Base-by-base conservation (phyloP, 2,113 vertebrate genomes). In the Aplodontia rufa region DNA sequence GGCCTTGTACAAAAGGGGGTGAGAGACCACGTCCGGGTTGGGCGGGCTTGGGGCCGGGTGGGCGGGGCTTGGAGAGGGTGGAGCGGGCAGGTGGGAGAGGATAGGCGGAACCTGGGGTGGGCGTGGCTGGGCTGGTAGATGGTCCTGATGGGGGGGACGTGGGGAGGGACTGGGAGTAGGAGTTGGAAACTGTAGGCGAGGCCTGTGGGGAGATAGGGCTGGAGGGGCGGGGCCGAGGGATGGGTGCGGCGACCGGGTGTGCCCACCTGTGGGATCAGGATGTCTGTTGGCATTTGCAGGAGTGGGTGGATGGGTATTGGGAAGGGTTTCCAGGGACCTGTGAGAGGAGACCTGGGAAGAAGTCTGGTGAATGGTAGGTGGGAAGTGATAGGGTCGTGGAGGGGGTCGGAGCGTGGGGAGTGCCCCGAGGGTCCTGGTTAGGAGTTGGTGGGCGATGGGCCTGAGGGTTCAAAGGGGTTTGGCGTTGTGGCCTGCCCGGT, bases 1-100 rank as follows among this genome's bases (percentile, higher is more conserved):
- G 97, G 99, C 98, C 0, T 12, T 98, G 26, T 98, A 99, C 94
- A 98, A 98, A 91, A 98, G 98, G 90, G 99, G 99, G 99, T 99
- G 96, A 99, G 99, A 91, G 95, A 60, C 24, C 84, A 94, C 35
- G 89, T 26, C 19, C 8, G 7, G 45, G 72, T 12, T 66, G 58
- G 84, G 84, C 55, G 79, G 84, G 60, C 82, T 49, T 35, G 51
- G 69, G 12, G 42, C 76, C 16, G 12, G 8, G 1, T 14, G 22
- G 83, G 53, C 7, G 1, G 4, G 2, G 75, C 49, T 1, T 3
- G 60, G 35, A 35, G 24, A 22, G 26, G 42, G 40, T 7, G 0
- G 32, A 6, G 42, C 24, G 47, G 16, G 37, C 20, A 1, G n/a
- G 19, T 11, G 1, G 30, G 55, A 2, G 19, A 6, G 45, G 28